Evolutionary conservation across 2,888 invertebrate genomes (phyloP), one percentile per base, ranked within the genome.

Genomic region (Lasioglossum marginatum): DNA sequence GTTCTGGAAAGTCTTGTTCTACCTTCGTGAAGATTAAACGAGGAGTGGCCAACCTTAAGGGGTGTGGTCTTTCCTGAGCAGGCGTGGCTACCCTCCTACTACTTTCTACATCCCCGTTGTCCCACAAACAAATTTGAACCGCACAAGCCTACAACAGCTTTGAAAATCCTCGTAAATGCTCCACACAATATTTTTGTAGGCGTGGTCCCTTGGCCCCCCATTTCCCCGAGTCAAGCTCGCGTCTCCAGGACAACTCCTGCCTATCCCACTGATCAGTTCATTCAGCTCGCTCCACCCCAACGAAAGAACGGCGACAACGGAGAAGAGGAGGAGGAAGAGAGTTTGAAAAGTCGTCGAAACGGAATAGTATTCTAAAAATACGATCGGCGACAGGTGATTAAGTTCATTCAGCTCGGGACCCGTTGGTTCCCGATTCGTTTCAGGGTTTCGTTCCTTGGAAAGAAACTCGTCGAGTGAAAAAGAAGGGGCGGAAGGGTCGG

Each of bases 341-440:
- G 68, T 37, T 37, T 23, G 68, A 23, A 68, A 37, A 68, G 68
- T 37, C 68, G 31, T 68, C 37, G 68, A 68, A 37, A 68, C 34
- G 68, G 12, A 68, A 68, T 68, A 37, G 68, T 68, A 68, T 68
- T 68, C 37, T 68, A 68, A 68, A 68, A 68, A 68, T 68, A 68
- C 23, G 31, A 19, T 23, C 12, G 68, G 5, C 68, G 68, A 37
- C 68, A 68, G 34, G 68, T 68, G 68, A 68, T 37, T 23, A 37
- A 68, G 68, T 68, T 3, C 68, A 68, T 68, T 68, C 68, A 68
- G 68, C 68, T 68, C 37, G 68, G 23, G 37, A 34, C 4, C n/a
- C 12, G n/a, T n/a, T 4, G 68, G 10, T 37, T 37, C 37, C 37
- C 37, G 68, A 68, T 68, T 37, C 23, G 37, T 37, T 68, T 68